Evolutionary conservation across 2,888 invertebrate genomes (phyloP), one percentile per base, ranked within the genome.

Genomic region (Exephanes ischioxanthus): DNA sequence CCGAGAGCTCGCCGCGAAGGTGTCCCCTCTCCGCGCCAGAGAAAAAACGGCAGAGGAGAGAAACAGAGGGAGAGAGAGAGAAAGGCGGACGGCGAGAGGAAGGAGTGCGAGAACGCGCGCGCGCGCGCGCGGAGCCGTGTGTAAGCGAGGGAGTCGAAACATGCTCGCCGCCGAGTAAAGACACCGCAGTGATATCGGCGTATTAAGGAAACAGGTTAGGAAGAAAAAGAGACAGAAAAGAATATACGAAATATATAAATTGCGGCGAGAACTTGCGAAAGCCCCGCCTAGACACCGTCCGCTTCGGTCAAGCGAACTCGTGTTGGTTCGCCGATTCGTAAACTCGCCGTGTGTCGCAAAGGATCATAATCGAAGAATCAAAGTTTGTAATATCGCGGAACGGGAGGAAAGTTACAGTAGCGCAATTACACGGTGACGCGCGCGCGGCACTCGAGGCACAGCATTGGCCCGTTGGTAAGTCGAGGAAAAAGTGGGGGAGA

Each of bases 311-410:
- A 58, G 55, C 16, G 72, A 72, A 41, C 72, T 22, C 58, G 58
- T 41, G 72, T 58, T 72, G 26, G 9, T 45, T 26, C 58, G 30
- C 22, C 55, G 55, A 22, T 75, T 30, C 63, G 41, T 41, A 75
- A 75, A 75, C 61, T 63, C 63, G 7, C 55, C 11, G 30, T 22
- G 73, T 75, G 48, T 45, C 48, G 61, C 26, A 22, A 73, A 45
- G 58, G 26, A 63, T 45, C 19, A 22, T 22, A 55, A 58, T 72
- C 58, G 33, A 61, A 61, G 22, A 48, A 58, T 73, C 58, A n/a
- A 58, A 16, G 55, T n/a, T 55, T 19, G 19, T 55, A 19, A 55
- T 11, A 19, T 55, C 19, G 19, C 55, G 55, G 11, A 55, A 55
- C 11, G 9, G 2, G 3, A 55, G 19, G 55, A 41, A 41, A 41